Evolutionary conservation across 2,797 vertebrate genomes (phyloP).

Genomic region (Molossus alvarezi): DNA sequence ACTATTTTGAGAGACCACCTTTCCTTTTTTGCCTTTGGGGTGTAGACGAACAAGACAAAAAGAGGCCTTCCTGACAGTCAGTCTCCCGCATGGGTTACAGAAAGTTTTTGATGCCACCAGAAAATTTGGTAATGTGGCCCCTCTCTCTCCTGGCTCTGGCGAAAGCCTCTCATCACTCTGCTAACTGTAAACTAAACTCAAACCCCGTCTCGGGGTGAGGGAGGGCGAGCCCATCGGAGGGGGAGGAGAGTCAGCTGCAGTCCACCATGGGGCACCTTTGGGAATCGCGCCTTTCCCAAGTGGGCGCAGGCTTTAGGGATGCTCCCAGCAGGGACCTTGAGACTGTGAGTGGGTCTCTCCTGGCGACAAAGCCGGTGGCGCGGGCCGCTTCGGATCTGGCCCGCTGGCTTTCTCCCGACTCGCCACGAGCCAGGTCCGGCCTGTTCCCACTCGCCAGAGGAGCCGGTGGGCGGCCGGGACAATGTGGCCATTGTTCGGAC

Average conservation of each 20-base stretch:
- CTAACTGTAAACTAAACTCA: background rate
- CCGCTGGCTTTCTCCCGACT: conserved; percentile 61
- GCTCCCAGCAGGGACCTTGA: background rate
- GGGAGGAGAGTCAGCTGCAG: background rate
- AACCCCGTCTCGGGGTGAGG: background rate
- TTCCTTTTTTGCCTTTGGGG: background rate
- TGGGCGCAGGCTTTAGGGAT: background rate
- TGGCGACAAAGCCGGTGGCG: conserved; percentile 23
- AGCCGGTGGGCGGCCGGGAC: conserved; percentile 11
- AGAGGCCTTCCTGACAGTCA: background rate
- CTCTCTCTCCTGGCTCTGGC: background rate
- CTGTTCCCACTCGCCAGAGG: conserved; percentile 57
- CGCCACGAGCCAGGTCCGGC: conserved; percentile 67
- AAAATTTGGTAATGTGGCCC: conserved; percentile 53
- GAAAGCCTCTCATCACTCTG: background rate
- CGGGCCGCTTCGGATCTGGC: background rate
- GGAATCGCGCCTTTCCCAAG: background rate
- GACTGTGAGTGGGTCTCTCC: background rate
- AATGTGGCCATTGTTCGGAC: conserved; percentile 80
- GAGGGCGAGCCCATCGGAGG: background rate
- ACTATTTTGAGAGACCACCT: conserved; percentile 16
- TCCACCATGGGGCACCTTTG: background rate
- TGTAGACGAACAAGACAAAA: background rate
- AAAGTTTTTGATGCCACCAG: conserved; percentile 32
- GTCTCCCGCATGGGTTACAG: conserved; percentile 11